Evolutionary conservation across 2,888 invertebrate species (phyloP), one percentile per base, ranked within the genome.

Genomic region (Plebejus argus): DNA sequence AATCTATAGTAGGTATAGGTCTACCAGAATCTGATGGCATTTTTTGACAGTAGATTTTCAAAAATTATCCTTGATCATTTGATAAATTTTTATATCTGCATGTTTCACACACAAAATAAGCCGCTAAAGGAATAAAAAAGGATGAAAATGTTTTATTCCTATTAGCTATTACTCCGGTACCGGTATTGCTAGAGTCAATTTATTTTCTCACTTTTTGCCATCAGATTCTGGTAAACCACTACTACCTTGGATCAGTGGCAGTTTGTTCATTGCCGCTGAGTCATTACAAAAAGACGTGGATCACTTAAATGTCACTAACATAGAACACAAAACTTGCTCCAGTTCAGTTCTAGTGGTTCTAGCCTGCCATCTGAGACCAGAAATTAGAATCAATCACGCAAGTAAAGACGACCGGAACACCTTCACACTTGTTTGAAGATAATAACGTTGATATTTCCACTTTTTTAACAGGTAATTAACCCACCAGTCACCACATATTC

Each of bases 261-360:
- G 53, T n/a, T 18, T 2, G 4, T 28, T 28, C 28, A 66, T 28
- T 66, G 66, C 18, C 20, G 49, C 49, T 74, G 53, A 53, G 18
- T 74, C 74, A 74, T 74, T 28, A 33, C 74, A 49, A 39, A 39
- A 71, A 53, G 53, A 74, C 53, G 45, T 33, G 53, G 28, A 74
- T 74, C 28, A 18, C 23, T 28, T 53, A 74, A 74, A 74, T 74
- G 74, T 74, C 74, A 45, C 53, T 28, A 74, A 28, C 72, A 45
- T 28, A 53, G 23, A 74, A 53, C 49, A 74, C 53, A 23, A 53
- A 74, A 74, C 74, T 23, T 74, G 53, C 28, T 15, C 8, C 53
- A 72, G 45, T 72, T 18, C 66, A 66, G 20, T 74, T 72, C 49
- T 53, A 53, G 74, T 18, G 18, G 18, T 18, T 53, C 49, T 53